Conservation (phyloP, 1,140 invertebrate genomes). For the Penaeus chinensis region DNA sequence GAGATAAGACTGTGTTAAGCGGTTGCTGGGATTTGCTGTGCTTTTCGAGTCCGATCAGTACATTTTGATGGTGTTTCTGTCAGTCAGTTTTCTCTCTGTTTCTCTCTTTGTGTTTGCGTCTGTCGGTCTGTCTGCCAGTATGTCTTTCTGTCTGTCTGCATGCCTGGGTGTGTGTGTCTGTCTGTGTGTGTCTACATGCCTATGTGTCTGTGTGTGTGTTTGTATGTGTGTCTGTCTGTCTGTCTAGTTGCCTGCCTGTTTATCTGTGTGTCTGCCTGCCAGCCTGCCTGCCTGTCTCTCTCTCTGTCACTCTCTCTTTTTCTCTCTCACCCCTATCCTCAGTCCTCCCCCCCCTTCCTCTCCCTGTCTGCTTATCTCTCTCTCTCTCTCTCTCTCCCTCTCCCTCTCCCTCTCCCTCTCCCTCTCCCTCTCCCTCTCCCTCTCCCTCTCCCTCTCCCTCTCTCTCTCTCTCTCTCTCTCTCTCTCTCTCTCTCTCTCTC, state of each 20-base stretch:
- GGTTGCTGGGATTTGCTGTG: too few relatives aligned
- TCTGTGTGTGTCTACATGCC: too few relatives aligned
- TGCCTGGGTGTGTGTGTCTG: too few relatives aligned
- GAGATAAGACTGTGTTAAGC: too few relatives aligned
- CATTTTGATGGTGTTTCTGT: too few relatives aligned
- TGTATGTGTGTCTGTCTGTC: too few relatives aligned
- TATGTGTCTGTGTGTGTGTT: too few relatives aligned
- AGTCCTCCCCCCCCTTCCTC: neutral
- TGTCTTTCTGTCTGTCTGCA: slow-evolving; percentile 3
- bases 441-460: slow-evolving; percentile 12
- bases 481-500: neutral
- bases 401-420: neutral
- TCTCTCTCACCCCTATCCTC: slow-evolving; percentile 32
- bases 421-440: neutral
- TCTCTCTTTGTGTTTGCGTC: too few relatives aligned
- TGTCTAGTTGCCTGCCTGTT: too few relatives aligned
- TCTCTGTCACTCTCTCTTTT: slow-evolving; percentile 12
- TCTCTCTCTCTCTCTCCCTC: neutral
- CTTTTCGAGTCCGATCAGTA: too few relatives aligned
- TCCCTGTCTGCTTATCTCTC: neutral
- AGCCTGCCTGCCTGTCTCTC: neutral
- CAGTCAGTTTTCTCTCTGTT: too few relatives aligned
- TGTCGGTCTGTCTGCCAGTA: neutral
- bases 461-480: slow-evolving; percentile 31
- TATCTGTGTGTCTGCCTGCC: neutral